Conservation (phyloP, 1,140 invertebrate genomes). For the Homalodisca vitripennis region DNA sequence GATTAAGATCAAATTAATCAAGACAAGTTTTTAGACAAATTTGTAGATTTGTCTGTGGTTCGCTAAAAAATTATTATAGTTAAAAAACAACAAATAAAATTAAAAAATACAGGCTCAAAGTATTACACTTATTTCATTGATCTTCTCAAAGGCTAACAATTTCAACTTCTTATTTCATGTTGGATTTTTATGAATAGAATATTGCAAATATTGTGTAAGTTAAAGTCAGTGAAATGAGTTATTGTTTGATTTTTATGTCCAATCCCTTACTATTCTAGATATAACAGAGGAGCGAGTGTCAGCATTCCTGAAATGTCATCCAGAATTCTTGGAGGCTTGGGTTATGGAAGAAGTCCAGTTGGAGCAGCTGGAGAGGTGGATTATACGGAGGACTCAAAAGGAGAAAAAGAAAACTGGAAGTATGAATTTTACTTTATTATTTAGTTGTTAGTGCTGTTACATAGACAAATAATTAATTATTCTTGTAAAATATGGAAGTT, state of each 20-base stretch:
- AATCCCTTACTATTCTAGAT: conserved; percentile 19
- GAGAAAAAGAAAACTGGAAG: conserved; percentile 47
- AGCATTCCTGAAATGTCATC: conserved; percentile 53
- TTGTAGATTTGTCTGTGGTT: no score
- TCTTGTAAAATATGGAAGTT: no score
- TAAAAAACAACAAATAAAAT: not conserved
- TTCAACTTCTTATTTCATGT: not conserved
- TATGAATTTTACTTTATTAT: no score
- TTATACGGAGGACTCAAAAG: conserved; percentile 55
- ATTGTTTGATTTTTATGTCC: not conserved
- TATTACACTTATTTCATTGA: not conserved
- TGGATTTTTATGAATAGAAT: not conserved
- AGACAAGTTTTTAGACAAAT: no score
- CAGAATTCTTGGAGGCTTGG: conserved; percentile 57
- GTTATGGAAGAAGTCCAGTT: conserved; percentile 56
- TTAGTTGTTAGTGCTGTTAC: no score
- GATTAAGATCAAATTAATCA: no score
- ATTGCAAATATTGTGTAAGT: not conserved
- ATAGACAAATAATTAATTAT: no score
- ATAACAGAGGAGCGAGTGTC: conserved; percentile 48
- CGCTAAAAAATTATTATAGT: no score
- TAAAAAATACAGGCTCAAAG: not conserved
- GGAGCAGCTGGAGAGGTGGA: conserved; percentile 59
- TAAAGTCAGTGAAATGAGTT: not conserved
- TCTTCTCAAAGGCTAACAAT: not conserved